Evolutionary conservation across 2,888 invertebrate species (phyloP), one percentile per base, ranked within the genome.

Genomic region (Brachyptera putata): DNA sequence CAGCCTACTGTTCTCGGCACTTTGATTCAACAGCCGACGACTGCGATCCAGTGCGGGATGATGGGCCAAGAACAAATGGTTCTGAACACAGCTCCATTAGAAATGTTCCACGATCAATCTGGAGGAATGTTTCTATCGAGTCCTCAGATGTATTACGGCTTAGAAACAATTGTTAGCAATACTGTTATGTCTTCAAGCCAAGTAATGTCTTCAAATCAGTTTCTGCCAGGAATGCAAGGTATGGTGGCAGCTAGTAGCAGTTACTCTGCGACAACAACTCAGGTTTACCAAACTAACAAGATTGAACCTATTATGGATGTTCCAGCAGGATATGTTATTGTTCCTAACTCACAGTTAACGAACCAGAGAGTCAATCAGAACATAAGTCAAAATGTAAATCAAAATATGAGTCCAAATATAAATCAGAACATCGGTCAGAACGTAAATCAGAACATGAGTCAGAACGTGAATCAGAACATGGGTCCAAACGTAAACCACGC

Each of bases 161-260:
- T 91, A 64, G 91, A 91, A 75, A 91, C 91, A 0, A 90, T 91
- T 58, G 91, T 91, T 1, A 90, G 90, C 73, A 91, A 91, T 69
- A 91, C 91, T 3, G 89, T 91, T 0, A 90, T 91, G 90, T 89
- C 89, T n/a, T 90, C 90, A 21, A 89, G 89, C 70, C 91, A 91
- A 70, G 89, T 90, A 70, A 84, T 91, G 14, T 86, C 90, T 2
- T 37, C 37, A 3, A 14, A 13, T 18, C 87, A 88, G 1, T 85
- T 89, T 3, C 87, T 89, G 1, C 85, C 89, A 4, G 65, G 66
- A 1, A 85, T 90, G 78, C 89, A 87, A 63, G 89, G 90, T 46
- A 85, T 90, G 1, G 77, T 90, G 26, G 87, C 89, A 58, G 86
- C 87, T 68, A 87, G 87, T 69, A 89, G 90, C 69, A 90, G 90